Evolutionary conservation across 2,113 vertebrate species (phyloP), one percentile per base, ranked within the genome.

Genomic region (Caranx ignobilis): DNA sequence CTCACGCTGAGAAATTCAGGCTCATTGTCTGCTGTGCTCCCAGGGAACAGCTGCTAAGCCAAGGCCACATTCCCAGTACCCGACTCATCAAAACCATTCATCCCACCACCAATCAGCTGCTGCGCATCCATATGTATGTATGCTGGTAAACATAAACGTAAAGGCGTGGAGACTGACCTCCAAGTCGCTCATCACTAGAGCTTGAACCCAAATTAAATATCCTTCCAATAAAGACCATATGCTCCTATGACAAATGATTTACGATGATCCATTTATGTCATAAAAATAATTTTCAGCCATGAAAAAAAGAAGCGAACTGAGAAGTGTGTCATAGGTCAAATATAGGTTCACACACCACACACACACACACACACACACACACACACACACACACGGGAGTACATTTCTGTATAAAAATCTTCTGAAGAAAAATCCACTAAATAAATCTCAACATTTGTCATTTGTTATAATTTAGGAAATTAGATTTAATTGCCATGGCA

Each of bases 11-110:
- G 94, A 88, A 85, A 91, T 88, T 83, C 92, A 86, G 79, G 90
- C 95, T 94, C 89, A 62, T 94, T 95, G 96, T 95, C 95, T 95
- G 94, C 92, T 92, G 87, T 72, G 87, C 57, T 93, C 92, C 93
- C 86, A 88, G 66, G 70, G 92, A 96, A 95, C 96, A 96, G 96
- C 96, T 97, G 96, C 94, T 81, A 91, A 89, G 85, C 94, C 88
- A 83, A 76, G 91, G 60, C 82, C 86, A 89, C 89, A 89, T 93
- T 94, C 94, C 85, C 88, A 85, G 75, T 83, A 89, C 92, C 93
- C 94, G 91, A 72, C 47, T 77, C 91, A 88, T 90, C 89, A 75
- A 77, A 60, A 87, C 87, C 87, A 70, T 92, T 88, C 73, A 87
- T 76, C 84, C 91, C 83, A 82, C 77, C 87, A 86, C 45, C 90